phyloP scores from a whole-genome alignment of 2,888 invertebrate genomes.

The Zygogramma bicolorata region DNA sequence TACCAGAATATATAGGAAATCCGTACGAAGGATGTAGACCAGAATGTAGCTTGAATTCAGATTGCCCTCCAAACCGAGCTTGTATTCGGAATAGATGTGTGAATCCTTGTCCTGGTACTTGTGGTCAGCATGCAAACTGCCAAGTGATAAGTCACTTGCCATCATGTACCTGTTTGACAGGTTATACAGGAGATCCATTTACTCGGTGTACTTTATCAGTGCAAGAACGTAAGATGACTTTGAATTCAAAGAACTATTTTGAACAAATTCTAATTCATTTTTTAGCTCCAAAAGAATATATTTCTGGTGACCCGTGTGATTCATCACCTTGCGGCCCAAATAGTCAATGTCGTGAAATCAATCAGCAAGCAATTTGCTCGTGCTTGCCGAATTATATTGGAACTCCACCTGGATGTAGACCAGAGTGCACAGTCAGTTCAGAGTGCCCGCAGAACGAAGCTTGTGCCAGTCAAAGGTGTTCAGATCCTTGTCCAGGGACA shows the following conservation, averaged over 20 bases:
- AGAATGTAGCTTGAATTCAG: conserved; percentile 63
- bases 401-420: conserved; percentile 79
- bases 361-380: conserved; percentile 68
- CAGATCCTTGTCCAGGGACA: conserved; percentile 86
- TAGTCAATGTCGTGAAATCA: conserved; percentile 79
- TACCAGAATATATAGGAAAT: conserved; percentile 79
- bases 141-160: conserved; percentile 72
- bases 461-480: conserved; percentile 83
- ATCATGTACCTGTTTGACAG: conserved; percentile 72
- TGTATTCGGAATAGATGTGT: conserved; percentile 70
- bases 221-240: conserved; percentile 19
- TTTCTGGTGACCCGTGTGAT: conserved; percentile 65
- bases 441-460: conserved; percentile 84
- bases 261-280: not conserved
- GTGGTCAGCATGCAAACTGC: conserved; percentile 69
- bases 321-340: conserved; percentile 76
- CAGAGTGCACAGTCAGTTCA: conserved; percentile 83
- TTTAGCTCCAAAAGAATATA: not conserved
- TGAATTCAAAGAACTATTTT: not conserved
- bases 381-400: conserved; percentile 65
- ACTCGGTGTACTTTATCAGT: conserved; percentile 65
- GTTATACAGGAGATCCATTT: conserved; percentile 76
- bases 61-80: conserved; percentile 66
- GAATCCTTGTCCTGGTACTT: conserved; percentile 70
- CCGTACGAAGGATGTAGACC: conserved; percentile 78